Conservation (phyloP, 2,888 invertebrate species). For the Ariolimax columbianus region DNA sequence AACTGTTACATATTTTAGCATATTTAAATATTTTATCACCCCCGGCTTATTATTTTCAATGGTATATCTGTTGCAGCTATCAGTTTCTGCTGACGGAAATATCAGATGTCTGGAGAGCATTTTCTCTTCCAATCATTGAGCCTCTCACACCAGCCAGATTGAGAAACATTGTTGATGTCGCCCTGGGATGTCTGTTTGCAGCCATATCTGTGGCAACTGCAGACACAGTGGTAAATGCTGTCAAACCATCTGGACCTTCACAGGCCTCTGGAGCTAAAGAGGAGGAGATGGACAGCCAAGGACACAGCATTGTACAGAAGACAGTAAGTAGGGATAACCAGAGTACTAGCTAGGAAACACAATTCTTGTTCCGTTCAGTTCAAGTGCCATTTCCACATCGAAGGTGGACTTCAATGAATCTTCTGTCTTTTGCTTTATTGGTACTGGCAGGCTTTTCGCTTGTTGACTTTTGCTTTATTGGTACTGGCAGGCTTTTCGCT, state of each 20-base stretch:
- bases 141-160: constrained; percentile 91
- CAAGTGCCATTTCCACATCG: too few relatives aligned
- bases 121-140: constrained; percentile 91
- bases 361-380: too few relatives aligned
- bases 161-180: constrained; percentile 88
- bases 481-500: too few relatives aligned
- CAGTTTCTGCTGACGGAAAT: constrained; percentile 90
- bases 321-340: constrained; percentile 79
- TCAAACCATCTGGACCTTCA: constrained; percentile 65
- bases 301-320: constrained; percentile 91
- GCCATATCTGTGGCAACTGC: constrained; percentile 80
- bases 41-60: not conserved
- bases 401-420: too few relatives aligned
- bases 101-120: constrained; percentile 88
- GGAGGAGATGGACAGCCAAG: constrained; percentile 89
- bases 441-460: too few relatives aligned
- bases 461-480: too few relatives aligned
- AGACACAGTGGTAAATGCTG: constrained; percentile 75
- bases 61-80: constrained; percentile 81
- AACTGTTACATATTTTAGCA: too few relatives aligned
- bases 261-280: constrained; percentile 81
- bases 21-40: too few relatives aligned
- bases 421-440: too few relatives aligned
- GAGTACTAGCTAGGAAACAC: not conserved
- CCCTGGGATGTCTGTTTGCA: constrained; percentile 88